These are phyloP conservation scores for Saccostrea echinata DNA, from an alignment of 1,140 invertebrate genomes.

Conservation along the genomic window DNA sequence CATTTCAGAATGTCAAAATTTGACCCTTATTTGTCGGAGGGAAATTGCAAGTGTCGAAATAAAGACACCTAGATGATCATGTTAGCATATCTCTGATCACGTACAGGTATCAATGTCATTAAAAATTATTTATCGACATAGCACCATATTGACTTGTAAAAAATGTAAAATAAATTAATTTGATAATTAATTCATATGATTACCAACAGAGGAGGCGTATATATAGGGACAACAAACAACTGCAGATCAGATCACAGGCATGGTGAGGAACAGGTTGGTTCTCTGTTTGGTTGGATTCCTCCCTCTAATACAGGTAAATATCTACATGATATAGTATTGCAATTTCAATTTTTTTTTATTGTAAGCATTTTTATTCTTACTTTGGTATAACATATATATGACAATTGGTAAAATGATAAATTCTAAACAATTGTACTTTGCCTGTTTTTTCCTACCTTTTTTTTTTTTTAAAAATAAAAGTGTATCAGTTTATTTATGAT, in stretches of 20 bases:
- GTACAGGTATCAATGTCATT: background rate
- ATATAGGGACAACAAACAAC: slow-evolving; percentile 7
- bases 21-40: background rate
- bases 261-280: background rate
- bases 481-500: too few species aligned
- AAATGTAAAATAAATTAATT: slow-evolving; percentile 27
- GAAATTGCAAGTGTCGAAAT: background rate
- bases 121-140: slow-evolving; percentile 1
- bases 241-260: background rate
- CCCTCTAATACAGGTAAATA: slow-evolving; percentile 13
- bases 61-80: background rate
- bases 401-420: too few species aligned
- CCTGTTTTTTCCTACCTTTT: too few species aligned
- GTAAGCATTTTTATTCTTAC: too few species aligned
- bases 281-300: background rate
- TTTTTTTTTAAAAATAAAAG: too few species aligned
- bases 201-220: background rate
- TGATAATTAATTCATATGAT: background rate
- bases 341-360: too few species aligned
- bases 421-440: too few species aligned
- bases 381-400: too few species aligned
- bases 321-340: background rate
- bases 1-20: background rate
- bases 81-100: background rate
- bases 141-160: background rate